Base-by-base conservation (phyloP, 2,113 vertebrate species). In the Pterocles burchelli region DNA sequence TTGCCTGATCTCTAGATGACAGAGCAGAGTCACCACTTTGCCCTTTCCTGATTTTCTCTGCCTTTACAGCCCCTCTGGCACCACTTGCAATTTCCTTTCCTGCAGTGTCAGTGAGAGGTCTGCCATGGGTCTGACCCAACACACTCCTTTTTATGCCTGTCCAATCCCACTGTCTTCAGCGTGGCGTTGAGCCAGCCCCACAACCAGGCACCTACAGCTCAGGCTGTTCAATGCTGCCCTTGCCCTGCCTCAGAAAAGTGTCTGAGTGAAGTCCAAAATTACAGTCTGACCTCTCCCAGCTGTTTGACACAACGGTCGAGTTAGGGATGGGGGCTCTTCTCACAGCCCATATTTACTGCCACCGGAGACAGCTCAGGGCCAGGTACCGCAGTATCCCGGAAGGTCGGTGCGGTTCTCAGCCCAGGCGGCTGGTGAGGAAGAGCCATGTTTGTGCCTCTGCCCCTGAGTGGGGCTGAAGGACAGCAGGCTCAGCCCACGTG, bases 381-480 rank as follows among this genome's bases (percentile, higher is more conserved):
- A 3, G 62, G n/a, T 52, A 28, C 33, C 2, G 1, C 43, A 73
- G 48, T 61, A 49, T 62, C 41, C 24, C 41, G 7, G 7, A 31
- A 73, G 17, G 29, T 52, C 1, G 0, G 20, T 21, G 15, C 5
- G 2, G 13, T 58, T 75, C 49, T 80, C 22, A 4, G 25, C 25
- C 31, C 6, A 1, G 58, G 57, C 2, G 0, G 16, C 33, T 33
- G 36, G 43, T 28, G 21, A 80, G 29, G 36, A 63, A 80, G 49
- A 85, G 14, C 33, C 1, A 1, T 0, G 0, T 12, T 31, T 59
- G 14, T 48, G 15, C 5, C 14, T 41, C 15, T 20, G 46, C 5
- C 1, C 1, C 28, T 1, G 5, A 61, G 46, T 4, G 3, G 22
- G 17, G 22, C 10, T 78, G 73, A 67, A 68, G 34, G 26, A 54